phyloP scores from a whole-genome alignment of 1,140 invertebrate species.

The Luehdorfia chinensis region DNA sequence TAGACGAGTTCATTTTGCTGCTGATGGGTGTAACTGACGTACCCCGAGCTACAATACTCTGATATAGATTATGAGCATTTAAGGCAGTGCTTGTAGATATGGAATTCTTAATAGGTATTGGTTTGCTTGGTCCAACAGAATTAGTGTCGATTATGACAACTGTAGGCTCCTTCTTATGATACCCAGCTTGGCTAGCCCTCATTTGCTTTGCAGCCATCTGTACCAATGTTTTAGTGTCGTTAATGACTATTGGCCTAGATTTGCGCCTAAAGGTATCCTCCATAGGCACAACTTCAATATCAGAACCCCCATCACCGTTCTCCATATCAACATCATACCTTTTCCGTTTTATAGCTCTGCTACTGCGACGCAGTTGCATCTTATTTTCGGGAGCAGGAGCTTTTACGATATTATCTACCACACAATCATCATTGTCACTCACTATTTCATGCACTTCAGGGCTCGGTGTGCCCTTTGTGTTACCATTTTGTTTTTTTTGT shows the following conservation, averaged over 20 bases:
- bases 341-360: constrained; percentile 81
- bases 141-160: constrained; percentile 89
- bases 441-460: constrained; percentile 43
- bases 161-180: constrained; percentile 85
- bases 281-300: constrained; percentile 81
- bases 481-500: constrained; percentile 29
- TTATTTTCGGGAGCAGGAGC: constrained; percentile 30
- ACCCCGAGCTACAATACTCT: constrained; percentile 60
- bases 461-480: constrained; percentile 27
- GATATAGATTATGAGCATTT: constrained; percentile 54
- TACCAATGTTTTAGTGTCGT: constrained; percentile 84
- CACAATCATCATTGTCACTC: constrained; percentile 45
- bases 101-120: constrained; percentile 29
- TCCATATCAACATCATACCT: constrained; percentile 80
- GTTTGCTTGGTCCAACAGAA: constrained; percentile 80
- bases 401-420: constrained; percentile 37
- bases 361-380: constrained; percentile 79
- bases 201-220: constrained; percentile 80
- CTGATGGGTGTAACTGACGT: constrained; percentile 67
- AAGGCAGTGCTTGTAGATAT: constrained; percentile 24
- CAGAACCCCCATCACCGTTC: constrained; percentile 80
- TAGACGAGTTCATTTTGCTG: constrained; percentile 38
- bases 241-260: constrained; percentile 81
- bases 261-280: constrained; percentile 78
- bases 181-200: constrained; percentile 54